phyloP scores from a whole-genome alignment of 1,140 invertebrate species.

The Zophobas atratus region DNA sequence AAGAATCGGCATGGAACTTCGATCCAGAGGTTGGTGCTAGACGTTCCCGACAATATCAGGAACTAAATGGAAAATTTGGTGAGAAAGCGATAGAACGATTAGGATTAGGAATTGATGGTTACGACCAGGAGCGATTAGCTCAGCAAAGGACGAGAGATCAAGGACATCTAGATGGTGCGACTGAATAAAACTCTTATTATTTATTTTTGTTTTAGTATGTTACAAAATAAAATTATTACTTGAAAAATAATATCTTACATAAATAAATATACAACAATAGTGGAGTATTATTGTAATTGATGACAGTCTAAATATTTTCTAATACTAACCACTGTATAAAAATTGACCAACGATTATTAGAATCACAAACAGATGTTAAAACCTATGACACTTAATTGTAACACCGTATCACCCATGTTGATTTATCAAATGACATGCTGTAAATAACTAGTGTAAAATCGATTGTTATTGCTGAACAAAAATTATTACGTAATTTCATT shows the following conservation, averaged over 20 bases:
- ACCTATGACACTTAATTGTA: constrained; percentile 40
- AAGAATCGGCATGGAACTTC: constrained; percentile 72
- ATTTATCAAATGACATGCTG: constrained; percentile 15
- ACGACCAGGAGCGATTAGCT: constrained; percentile 70
- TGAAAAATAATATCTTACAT: constrained; percentile 27
- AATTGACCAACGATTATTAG: constrained; percentile 42
- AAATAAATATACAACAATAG: constrained; percentile 40
- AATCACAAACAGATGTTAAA: constrained; percentile 37
- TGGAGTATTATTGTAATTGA: constrained; percentile 26
- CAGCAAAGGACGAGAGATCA: constrained; percentile 72
- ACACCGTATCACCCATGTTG: constrained; percentile 35
- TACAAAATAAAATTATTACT: constrained; percentile 28
- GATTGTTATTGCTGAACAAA: constrained; percentile 24
- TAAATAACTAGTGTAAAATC: constrained; percentile 27
- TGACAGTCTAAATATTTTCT: constrained; percentile 30
- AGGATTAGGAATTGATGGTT: constrained; percentile 76
- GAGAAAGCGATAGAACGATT: constrained; percentile 76
- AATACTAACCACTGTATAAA: constrained; percentile 46
- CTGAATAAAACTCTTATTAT: constrained; percentile 26
- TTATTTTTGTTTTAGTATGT: constrained; percentile 29
- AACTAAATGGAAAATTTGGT: constrained; percentile 74
- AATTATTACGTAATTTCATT: constrained; percentile 1
- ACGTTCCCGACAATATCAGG: constrained; percentile 70
- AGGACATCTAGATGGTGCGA: constrained; percentile 73
- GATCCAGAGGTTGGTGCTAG: constrained; percentile 74